Base-by-base conservation (phyloP, 2,888 invertebrate genomes). In the Brenthis ino region DNA sequence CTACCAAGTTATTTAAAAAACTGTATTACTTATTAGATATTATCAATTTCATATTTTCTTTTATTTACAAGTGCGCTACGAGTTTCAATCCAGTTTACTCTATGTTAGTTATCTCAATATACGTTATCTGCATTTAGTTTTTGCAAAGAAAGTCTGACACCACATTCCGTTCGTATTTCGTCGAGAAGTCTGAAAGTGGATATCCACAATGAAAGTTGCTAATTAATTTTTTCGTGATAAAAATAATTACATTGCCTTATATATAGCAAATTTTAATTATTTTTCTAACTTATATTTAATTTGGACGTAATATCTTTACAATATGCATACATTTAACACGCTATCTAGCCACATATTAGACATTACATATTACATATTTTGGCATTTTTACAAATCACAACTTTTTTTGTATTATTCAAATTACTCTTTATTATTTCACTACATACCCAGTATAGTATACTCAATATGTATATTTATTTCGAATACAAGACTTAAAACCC, bases 111-210 rank as follows among this genome's bases (percentile, higher is more conserved):
- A 53, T 63, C 51, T 85, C 83, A 81, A 79, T 82, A 84, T 84
- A 84, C 33, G 81, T 84, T 69, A 84, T 83, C 85, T 80, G 81
- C 82, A 81, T 84, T 82, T 80, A 82, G 83, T 86, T 85, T 81
- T 83, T 80, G 77, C 82, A 77, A 90, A 86, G 91, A 91, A 91
- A 91, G 91, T 91, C 78, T 75, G 80, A 81, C 85, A 82, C 86
- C 85, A 77, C 82, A 87, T 86, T 81, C 84, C 80, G 76, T 74
- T 71, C 73, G 79, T 84, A 86, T 87, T 87, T 86, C 84, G 80
- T 77, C 77, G 76, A 55, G 72, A 58, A 73, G 64, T 72, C 72
- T 71, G 71, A 72, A 72, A 73, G 76, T 71, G 74, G 71, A 72
- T 75, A 71, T 74, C 68, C 69, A 71, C 71, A 77, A 75, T 66